Percentiles rank a stretch among this genome's conserved stretches.
These are phyloP conservation scores for Holcopasites calliopsidis DNA, from an alignment of 1,140 invertebrate genomes.

Conservation along the genomic window DNA sequence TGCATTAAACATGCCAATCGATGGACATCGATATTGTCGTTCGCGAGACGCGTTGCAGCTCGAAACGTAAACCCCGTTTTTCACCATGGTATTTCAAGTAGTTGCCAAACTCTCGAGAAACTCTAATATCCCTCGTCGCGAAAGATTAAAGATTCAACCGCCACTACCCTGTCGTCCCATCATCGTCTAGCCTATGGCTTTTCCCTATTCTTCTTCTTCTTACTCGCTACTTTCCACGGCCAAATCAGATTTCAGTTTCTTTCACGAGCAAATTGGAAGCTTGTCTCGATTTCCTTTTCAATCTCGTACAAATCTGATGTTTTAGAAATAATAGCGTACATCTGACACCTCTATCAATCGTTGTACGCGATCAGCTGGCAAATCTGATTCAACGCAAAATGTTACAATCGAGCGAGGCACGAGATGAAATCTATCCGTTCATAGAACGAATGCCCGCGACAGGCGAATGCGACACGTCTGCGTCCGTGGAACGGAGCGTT, in stretches of 20 bases:
- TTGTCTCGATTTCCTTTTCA: too few species aligned
- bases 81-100: conserved; percentile 65
- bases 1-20: conserved; percentile 57
- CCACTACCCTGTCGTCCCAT: conserved; percentile 73
- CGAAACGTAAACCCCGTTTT: conserved; percentile 67
- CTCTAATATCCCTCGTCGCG: conserved; percentile 70
- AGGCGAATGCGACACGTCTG: not conserved
- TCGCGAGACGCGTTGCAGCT: conserved; percentile 25
- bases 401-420: too few species aligned
- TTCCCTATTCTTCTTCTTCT: not conserved
- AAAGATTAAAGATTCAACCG: conserved; percentile 73
- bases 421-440: too few species aligned
- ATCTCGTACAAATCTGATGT: too few species aligned
- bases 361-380: too few species aligned
- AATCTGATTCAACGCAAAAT: too few species aligned
- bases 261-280: too few species aligned
- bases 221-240: not conserved
- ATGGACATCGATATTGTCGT: conserved; percentile 59
- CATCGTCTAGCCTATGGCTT: too few species aligned
- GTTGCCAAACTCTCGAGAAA: conserved; percentile 67
- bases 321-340: too few species aligned
- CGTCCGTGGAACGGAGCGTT: conserved; percentile 15
- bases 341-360: too few species aligned
- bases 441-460: too few species aligned
- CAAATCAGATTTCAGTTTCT: not conserved